These are phyloP conservation scores for Montipora cactus DNA, from an alignment of 64 coral and sea anemone species.

Conservation along the genomic window DNA sequence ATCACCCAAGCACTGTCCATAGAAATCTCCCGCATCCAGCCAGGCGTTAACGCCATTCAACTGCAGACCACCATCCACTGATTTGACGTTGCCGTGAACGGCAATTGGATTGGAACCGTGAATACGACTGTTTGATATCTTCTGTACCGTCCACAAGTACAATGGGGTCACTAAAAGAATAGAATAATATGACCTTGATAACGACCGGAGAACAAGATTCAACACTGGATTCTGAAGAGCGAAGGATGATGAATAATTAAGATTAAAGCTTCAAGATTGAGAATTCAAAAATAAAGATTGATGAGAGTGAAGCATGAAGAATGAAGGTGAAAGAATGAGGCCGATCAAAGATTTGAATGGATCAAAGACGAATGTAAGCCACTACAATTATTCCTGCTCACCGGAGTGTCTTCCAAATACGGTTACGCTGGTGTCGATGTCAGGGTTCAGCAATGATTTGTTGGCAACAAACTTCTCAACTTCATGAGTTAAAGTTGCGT, in stretches of 20 bases:
- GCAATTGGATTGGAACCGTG: conserved; percentile 89
- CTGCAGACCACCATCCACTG: conserved; percentile 91
- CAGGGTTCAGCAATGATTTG: conserved; percentile 81
- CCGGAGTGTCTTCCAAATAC: conserved; percentile 85
- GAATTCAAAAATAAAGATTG: too few species aligned
- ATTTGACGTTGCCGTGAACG: conserved; percentile 81
- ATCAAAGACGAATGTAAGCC: too few species aligned
- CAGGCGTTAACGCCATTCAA: conserved; percentile 95
- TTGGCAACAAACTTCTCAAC: conserved; percentile 82
- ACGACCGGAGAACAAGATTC: neutral
- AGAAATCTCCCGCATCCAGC: conserved; percentile 96
- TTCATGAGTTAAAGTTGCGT: conserved; percentile 73
- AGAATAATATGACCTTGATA: neutral
- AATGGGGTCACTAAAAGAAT: conserved; percentile 75
- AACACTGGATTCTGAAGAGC: neutral
- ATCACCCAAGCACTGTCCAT: conserved; percentile 96
- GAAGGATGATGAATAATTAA: too few species aligned
- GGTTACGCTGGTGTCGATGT: conserved; percentile 77
- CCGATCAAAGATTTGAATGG: too few species aligned
- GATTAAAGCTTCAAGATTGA: too few species aligned
- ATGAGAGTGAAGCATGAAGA: too few species aligned
- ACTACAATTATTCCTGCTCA: neutral
- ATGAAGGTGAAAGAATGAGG: too few species aligned
- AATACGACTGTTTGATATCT: conserved; percentile 87
- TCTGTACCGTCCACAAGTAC: conserved; percentile 98